Conservation (phyloP, 1,140 invertebrate genomes). For the Lordiphosa clarofinis region DNA sequence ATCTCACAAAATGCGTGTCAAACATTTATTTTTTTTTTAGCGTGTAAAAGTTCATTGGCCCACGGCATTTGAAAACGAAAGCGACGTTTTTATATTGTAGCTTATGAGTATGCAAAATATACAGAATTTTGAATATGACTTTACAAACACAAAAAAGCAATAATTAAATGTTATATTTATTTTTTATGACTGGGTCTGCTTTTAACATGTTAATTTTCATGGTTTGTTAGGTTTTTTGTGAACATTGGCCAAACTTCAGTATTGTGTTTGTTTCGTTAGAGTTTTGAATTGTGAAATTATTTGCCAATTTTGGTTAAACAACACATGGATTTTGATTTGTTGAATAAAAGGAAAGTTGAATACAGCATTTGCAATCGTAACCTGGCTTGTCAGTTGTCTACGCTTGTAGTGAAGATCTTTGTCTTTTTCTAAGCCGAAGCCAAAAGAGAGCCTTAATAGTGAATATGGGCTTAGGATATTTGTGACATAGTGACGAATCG, state of each 20-base stretch:
- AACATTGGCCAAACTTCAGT: neutral
- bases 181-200: slow-evolving; percentile 26
- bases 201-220: slow-evolving; percentile 45
- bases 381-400: too few species aligned
- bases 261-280: too few species aligned
- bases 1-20: slow-evolving; percentile 47
- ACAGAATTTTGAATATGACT: slow-evolving; percentile 42
- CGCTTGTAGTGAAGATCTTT: too few species aligned
- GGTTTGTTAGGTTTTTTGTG: slow-evolving; percentile 24
- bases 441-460: too few species aligned
- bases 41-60: slow-evolving; percentile 48
- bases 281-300: too few species aligned
- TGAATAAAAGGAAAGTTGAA: too few species aligned
- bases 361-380: too few species aligned
- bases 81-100: slow-evolving; percentile 37
- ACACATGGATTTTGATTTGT: neutral
- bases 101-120: slow-evolving; percentile 42
- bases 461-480: too few species aligned
- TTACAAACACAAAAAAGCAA: slow-evolving; percentile 25
- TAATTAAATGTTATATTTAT: slow-evolving; percentile 23
- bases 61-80: slow-evolving; percentile 58
- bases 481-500: too few species aligned
- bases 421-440: too few species aligned
- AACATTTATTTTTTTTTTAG: slow-evolving; percentile 32
- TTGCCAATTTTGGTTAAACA: too few species aligned